phyloP scores from a whole-genome alignment of 2,888 invertebrate species.

The Eupithecia pulchellata region DNA sequence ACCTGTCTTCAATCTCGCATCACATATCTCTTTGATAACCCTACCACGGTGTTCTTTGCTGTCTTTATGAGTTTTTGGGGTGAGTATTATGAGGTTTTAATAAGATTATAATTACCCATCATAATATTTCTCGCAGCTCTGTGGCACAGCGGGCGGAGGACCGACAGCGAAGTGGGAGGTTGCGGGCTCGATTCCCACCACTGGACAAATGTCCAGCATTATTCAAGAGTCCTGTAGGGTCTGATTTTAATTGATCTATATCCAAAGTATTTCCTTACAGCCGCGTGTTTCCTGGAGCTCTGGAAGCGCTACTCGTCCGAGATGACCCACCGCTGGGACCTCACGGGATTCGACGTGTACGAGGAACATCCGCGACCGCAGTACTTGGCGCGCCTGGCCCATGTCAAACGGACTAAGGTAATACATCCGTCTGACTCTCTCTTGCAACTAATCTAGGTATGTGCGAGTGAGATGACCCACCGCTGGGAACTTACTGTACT shows the following conservation, averaged over 20 bases:
- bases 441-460: background rate
- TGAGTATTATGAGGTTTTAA: constrained; percentile 3
- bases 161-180: no score
- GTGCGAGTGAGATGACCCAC: background rate
- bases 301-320: constrained; percentile 98
- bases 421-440: background rate
- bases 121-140: background rate
- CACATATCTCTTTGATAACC: constrained; percentile 97
- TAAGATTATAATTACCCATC: background rate
- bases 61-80: constrained; percentile 97
- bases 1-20: constrained; percentile 94
- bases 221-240: no score
- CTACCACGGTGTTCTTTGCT: constrained; percentile 97
- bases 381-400: constrained; percentile 92
- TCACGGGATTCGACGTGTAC: constrained; percentile 95
- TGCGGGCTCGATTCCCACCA: no score
- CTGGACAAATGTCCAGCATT: no score
- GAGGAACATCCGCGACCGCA: constrained; percentile 98
- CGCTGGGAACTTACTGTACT: background rate
- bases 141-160: no score
- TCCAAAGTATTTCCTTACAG: constrained; percentile 66
- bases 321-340: constrained; percentile 98
- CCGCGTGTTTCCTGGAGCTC: constrained; percentile 95
- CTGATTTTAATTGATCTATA: no score
- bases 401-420: constrained; percentile 90